These are phyloP conservation scores for Argyrosomus japonicus DNA, from an alignment of 2,113 vertebrate genomes.

Conservation along the genomic window DNA sequence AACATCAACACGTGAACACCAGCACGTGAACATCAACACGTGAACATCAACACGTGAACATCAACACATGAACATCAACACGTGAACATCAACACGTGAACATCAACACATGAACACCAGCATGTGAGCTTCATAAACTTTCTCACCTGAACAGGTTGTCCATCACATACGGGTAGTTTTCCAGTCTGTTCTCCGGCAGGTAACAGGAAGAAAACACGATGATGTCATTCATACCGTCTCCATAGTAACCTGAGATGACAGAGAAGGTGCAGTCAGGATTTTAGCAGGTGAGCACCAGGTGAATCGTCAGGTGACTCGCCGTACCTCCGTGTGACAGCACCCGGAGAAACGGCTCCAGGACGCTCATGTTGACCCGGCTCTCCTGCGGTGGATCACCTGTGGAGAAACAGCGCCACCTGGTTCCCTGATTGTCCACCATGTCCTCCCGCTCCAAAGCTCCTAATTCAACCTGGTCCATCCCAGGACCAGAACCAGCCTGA, in stretches of 20 bases:
- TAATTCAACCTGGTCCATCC: conserved; percentile 49
- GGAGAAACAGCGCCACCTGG: conserved; percentile 85
- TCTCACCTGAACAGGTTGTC: conserved; percentile 88
- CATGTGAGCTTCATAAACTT: neutral
- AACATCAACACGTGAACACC: too few relatives aligned
- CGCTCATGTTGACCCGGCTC: conserved; percentile 84
- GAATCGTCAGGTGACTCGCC: conserved; percentile 1
- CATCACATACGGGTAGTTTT: conserved; percentile 87
- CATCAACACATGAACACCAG: too few relatives aligned
- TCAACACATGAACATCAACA: too few relatives aligned
- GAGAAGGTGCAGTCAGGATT: neutral
- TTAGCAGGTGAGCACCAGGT: neutral
- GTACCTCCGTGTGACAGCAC: conserved; percentile 89
- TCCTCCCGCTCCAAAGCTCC: conserved; percentile 76
- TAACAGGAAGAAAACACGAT: conserved; percentile 89
- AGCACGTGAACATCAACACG: too few relatives aligned
- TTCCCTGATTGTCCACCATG: conserved; percentile 80
- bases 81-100: too few relatives aligned
- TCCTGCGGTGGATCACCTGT: conserved; percentile 69
- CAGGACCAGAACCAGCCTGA: neutral
- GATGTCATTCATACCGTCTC: conserved; percentile 85
- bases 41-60: too few relatives aligned
- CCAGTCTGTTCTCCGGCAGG: conserved; percentile 83
- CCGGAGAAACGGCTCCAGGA: conserved; percentile 83
- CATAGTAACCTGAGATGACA: conserved; percentile 85